Percentiles rank a stretch among this genome's conserved stretches.
Evolutionary conservation across 2,113 vertebrate species (phyloP).

Genomic region (Butorides virescens): DNA sequence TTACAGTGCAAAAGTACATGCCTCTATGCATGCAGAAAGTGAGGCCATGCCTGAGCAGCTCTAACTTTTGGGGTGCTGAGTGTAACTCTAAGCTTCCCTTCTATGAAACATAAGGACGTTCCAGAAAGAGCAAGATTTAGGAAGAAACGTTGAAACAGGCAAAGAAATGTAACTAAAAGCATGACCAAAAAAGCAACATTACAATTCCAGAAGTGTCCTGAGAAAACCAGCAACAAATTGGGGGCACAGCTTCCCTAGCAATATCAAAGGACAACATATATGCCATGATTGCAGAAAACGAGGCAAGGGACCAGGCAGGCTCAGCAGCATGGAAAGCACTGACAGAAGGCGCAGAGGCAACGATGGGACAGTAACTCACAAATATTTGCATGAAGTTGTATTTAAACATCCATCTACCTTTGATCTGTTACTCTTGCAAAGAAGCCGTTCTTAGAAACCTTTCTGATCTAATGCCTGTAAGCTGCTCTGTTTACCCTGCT

Average conservation of each 20-base stretch:
- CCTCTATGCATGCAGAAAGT: background rate
- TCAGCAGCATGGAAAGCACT: background rate
- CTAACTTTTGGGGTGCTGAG: background rate
- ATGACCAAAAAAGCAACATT: background rate
- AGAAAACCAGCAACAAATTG: background rate
- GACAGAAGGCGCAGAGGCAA: background rate
- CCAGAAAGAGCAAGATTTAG: background rate
- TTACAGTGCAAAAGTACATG: background rate
- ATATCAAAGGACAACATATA: background rate
- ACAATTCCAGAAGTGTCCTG: background rate
- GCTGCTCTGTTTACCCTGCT: slow-evolving; percentile 4
- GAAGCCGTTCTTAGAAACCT: background rate
- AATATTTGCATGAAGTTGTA: slow-evolving; percentile 3
- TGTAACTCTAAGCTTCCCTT: background rate
- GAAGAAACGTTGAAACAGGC: background rate
- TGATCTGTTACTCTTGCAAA: slow-evolving; percentile 27
- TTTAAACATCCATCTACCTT: background rate
- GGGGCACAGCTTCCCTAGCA: background rate
- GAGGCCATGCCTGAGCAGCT: background rate
- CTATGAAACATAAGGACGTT: background rate
- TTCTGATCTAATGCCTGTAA: slow-evolving; percentile 18
- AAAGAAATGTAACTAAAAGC: background rate
- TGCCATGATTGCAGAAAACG: background rate
- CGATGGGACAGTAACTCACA: background rate
- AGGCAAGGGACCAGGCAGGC: background rate